Conservation (phyloP, 2,888 invertebrate genomes). For the Brachypalpus laphriformis region DNA sequence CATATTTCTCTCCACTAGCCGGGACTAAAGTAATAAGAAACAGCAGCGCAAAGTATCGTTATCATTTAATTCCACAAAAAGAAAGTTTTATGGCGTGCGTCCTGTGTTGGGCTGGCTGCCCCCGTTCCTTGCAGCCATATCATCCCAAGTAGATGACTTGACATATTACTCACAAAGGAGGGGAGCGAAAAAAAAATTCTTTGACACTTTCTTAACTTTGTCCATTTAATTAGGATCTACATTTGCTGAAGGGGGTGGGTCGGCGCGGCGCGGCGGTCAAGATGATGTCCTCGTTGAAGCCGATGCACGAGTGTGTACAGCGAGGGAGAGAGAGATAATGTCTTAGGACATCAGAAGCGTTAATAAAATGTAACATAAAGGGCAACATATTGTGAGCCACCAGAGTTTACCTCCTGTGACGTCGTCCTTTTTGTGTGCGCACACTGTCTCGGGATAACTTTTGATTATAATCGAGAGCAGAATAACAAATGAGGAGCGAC, state of each 20-base stretch:
- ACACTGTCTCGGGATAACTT: conserved; percentile 78
- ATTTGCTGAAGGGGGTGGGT: conserved; percentile 23
- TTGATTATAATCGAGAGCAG: conserved; percentile 81
- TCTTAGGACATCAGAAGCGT: conserved; percentile 66
- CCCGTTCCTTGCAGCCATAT: background rate
- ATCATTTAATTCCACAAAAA: conserved; percentile 70
- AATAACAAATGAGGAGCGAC: conserved; percentile 80
- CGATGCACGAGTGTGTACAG: conserved; percentile 27
- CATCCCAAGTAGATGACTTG: conserved; percentile 26
- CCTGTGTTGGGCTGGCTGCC: background rate
- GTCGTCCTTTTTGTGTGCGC: conserved; percentile 23
- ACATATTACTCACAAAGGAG: conserved; percentile 37
- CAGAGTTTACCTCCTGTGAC: conserved; percentile 24
- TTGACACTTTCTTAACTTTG: conserved; percentile 74
- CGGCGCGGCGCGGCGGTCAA: conserved; percentile 24
- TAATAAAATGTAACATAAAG: conserved; percentile 66
- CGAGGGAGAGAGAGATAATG: conserved; percentile 60
- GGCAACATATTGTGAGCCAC: conserved; percentile 67
- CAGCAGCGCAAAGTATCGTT: conserved; percentile 69
- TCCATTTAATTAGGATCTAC: conserved; percentile 71
- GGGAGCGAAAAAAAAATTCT: conserved; percentile 15
- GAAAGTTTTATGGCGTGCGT: conserved; percentile 67
- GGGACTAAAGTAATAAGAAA: conserved; percentile 49
- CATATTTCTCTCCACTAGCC: conserved; percentile 46
- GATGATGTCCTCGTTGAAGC: conserved; percentile 34